Evolutionary conservation across 2,113 vertebrate species (phyloP).

Genomic region (Tetrao urogallus): DNA sequence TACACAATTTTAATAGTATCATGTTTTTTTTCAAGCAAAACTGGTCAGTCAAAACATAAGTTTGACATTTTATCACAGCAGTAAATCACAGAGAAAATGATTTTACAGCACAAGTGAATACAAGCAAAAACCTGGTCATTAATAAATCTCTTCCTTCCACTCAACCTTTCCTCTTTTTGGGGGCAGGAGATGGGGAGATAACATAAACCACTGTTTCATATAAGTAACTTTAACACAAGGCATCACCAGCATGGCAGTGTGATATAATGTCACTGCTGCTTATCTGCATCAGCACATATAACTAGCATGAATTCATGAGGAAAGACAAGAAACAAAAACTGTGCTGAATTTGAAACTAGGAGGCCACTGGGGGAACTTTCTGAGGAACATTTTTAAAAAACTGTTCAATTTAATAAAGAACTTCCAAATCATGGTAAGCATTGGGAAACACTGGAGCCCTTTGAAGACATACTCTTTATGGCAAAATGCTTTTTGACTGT

Average conservation of each 20-base stretch:
- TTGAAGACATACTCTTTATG: background rate
- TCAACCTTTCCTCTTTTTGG: background rate
- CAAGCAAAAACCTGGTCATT: background rate
- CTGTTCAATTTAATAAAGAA: background rate
- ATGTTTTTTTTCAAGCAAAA: background rate
- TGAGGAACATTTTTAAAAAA: background rate
- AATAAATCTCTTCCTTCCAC: background rate
- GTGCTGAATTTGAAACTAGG: background rate
- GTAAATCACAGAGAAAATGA: background rate
- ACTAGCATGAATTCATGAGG: background rate
- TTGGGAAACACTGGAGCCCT: background rate
- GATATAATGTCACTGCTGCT: background rate
- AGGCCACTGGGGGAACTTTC: background rate
- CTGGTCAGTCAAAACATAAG: background rate
- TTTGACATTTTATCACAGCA: background rate
- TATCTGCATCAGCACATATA: background rate
- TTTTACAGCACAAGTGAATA: background rate
- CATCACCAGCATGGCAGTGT: fast-evolving
- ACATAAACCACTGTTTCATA: background rate
- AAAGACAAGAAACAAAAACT: background rate
- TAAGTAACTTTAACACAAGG: background rate
- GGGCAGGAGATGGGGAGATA: background rate
- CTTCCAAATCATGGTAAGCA: background rate
- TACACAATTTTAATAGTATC: background rate
- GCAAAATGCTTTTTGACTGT: background rate